Evolutionary conservation across 30 jellyfish, hydroid and myxozoan species (phyloP).

Genomic region (Turritopsis rubra): DNA sequence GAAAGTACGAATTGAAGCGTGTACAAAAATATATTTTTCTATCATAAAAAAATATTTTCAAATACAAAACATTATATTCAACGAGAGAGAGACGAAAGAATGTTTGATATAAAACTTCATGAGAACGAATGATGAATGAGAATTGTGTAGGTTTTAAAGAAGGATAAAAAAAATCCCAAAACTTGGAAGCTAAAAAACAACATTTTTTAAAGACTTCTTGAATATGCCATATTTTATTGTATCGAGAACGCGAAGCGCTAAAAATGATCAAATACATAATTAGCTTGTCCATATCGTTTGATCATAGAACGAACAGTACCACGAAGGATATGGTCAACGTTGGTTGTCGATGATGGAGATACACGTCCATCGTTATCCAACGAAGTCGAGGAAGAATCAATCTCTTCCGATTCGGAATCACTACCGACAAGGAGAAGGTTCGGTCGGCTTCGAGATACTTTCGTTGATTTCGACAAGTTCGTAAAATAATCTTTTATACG

Average conservation of each 20-base stretch:
- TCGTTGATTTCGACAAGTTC: slow-evolving; percentile 22
- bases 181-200: neutral
- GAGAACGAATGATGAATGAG: neutral
- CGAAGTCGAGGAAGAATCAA: slow-evolving; percentile 25
- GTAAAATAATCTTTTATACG: slow-evolving; percentile 28
- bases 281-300: slow-evolving; percentile 24
- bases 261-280: slow-evolving; percentile 30
- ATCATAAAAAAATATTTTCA: neutral
- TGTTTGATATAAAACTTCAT: neutral
- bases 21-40: too few species aligned
- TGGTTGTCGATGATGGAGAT: neutral
- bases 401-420: slow-evolving; percentile 17
- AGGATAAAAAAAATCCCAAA: neutral
- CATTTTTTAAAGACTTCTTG: neutral
- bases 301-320: slow-evolving; percentile 37
- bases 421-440: slow-evolving; percentile 31
- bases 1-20: too few species aligned
- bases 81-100: neutral
- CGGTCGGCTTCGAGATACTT: slow-evolving; percentile 32
- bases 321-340: slow-evolving; percentile 18
- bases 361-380: slow-evolving; percentile 24
- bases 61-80: neutral
- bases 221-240: neutral
- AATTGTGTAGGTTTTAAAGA: neutral
- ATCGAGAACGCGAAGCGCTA: neutral